Percentiles rank a stretch among this genome's conserved stretches.
Evolutionary conservation across 2,113 vertebrate species (phyloP).

Genomic region (Prionailurus bengalensis): DNA sequence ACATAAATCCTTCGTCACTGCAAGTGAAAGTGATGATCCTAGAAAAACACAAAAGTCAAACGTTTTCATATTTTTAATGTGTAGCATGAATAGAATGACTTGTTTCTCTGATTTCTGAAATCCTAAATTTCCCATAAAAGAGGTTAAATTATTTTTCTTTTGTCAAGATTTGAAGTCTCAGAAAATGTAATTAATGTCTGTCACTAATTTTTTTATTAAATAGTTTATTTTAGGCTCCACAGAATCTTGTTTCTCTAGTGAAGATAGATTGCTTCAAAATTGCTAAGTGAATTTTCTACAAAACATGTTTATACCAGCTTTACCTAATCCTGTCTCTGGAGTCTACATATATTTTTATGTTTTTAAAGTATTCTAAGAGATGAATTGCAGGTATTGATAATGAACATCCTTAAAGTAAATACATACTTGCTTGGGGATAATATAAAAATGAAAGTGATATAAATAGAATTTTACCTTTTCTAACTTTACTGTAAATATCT

Average conservation of each 20-base stretch:
- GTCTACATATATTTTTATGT: background rate
- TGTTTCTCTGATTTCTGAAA: slow-evolving; percentile 14
- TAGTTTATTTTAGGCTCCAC: background rate
- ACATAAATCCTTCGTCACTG: background rate
- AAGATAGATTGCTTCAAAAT: background rate
- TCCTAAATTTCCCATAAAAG: background rate
- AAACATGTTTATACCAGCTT: background rate
- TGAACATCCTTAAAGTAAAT: slow-evolving; percentile 20
- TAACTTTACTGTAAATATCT: background rate
- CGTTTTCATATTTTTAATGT: background rate
- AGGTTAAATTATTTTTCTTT: background rate
- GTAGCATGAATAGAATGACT: background rate
- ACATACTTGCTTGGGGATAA: background rate
- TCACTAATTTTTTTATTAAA: background rate
- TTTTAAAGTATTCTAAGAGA: slow-evolving; percentile 1
- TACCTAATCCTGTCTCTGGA: background rate
- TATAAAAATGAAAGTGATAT: background rate
- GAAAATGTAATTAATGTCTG: background rate
- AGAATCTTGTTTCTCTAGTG: background rate
- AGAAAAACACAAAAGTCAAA: background rate
- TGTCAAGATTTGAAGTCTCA: background rate
- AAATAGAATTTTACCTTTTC: background rate
- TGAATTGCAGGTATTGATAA: background rate
- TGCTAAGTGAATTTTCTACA: background rate
- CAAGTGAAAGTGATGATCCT: background rate